Evolutionary conservation across 2,888 invertebrate genomes (phyloP).

Genomic region (Metopia argyrocephala): DNA sequence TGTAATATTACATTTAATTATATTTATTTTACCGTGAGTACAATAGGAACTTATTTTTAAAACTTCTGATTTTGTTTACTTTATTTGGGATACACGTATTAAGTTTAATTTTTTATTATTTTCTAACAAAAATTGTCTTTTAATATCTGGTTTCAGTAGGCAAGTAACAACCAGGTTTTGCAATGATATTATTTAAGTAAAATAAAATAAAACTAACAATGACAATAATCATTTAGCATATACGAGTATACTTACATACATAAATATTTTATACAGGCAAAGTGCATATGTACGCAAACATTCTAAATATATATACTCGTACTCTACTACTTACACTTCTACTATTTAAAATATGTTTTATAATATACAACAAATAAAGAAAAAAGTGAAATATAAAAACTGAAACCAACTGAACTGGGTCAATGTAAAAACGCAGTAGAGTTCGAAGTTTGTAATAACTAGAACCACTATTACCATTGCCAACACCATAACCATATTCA

Average conservation of each 20-base stretch:
- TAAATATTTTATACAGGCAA: background rate
- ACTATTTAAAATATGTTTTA: background rate
- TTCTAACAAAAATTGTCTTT: background rate
- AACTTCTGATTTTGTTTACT: no score
- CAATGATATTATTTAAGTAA: conserved; percentile 27
- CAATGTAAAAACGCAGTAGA: conserved; percentile 55
- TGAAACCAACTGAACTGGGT: conserved; percentile 48
- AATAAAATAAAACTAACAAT: conserved; percentile 9
- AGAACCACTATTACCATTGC: conserved; percentile 1
- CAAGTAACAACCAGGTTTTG: background rate
- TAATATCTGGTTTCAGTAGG: conserved; percentile 5
- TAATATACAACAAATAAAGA: background rate
- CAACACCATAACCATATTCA: conserved; percentile 1
- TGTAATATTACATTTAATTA: no score
- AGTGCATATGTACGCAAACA: background rate
- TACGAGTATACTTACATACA: background rate
- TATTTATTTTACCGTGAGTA: no score
- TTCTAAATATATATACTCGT: background rate
- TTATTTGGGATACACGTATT: no score
- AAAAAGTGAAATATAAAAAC: background rate
- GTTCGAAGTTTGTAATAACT: conserved; percentile 33
- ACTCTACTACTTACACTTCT: background rate
- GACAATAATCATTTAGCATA: conserved; percentile 40
- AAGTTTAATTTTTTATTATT: background rate
- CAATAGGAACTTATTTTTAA: no score